A percentile compares a stretch with the other conserved stretches of the same genome.
phyloP scores from a whole-genome alignment of 2,888 invertebrate species.

The Ligdia adustata region DNA sequence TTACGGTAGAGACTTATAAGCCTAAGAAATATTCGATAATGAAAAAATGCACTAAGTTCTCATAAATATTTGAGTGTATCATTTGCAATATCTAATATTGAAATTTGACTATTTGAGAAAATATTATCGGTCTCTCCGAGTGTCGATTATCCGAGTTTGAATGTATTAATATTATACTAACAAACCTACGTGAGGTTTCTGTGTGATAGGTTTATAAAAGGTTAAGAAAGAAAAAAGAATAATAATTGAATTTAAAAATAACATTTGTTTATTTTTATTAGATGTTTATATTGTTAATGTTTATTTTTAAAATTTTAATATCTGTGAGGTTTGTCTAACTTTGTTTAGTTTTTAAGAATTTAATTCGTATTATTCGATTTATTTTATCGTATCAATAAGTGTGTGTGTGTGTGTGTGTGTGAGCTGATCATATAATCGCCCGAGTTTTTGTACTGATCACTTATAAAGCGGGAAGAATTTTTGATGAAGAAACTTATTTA shows the following conservation, averaged over 20 bases:
- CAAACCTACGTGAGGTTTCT: conserved; percentile 5
- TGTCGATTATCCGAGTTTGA: background rate
- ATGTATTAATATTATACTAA: conserved; percentile 1
- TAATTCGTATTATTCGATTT: conserved; percentile 40
- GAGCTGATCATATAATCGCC: conserved; percentile 10
- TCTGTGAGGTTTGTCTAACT: conserved; percentile 32
- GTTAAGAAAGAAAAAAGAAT: conserved; percentile 10
- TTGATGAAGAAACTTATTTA: no score
- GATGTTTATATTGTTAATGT: conserved; percentile 40
- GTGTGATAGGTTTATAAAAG: conserved; percentile 17
- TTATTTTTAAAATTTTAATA: conserved; percentile 40
- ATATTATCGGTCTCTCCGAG: background rate
- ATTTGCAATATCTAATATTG: no score
- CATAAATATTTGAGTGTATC: no score
- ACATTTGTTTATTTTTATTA: conserved; percentile 25
- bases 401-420: conserved; percentile 5
- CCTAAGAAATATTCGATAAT: no score
- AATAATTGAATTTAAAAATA: conserved; percentile 23
- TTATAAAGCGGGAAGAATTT: no score
- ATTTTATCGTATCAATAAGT: conserved; percentile 35
- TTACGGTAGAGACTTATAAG: no score
- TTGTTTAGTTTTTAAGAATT: conserved; percentile 43
- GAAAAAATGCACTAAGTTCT: no score
- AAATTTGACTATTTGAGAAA: no score
- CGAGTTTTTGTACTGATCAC: conserved; percentile 26